Conservation (phyloP, 2,888 invertebrate genomes). For the Hemaris fuciformis region DNA sequence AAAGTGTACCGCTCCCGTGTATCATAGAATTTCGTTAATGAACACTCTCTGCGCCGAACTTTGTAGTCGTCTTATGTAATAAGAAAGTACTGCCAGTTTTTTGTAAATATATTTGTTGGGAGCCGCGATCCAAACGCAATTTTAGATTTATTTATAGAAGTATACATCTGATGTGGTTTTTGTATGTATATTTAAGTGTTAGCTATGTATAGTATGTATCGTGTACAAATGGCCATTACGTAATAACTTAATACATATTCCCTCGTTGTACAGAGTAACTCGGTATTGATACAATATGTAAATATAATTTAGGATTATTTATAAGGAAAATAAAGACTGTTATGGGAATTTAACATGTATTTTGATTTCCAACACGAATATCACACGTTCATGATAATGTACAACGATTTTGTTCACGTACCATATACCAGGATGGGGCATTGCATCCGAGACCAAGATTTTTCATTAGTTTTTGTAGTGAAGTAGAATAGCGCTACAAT, state of each 20-base stretch:
- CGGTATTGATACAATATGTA: constrained; percentile 31
- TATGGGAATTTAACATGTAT: constrained; percentile 55
- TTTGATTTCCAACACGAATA: constrained; percentile 21
- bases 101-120: constrained; percentile 6
- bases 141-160: constrained; percentile 5
- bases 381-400: neutral
- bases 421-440: too few relatives aligned
- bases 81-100: neutral
- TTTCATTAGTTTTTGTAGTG: too few relatives aligned
- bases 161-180: neutral
- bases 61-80: neutral
- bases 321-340: constrained; percentile 76
- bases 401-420: too few relatives aligned
- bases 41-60: neutral
- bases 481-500: too few relatives aligned
- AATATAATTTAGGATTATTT: constrained; percentile 46
- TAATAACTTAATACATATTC: constrained; percentile 25
- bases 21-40: neutral
- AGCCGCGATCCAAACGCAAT: neutral
- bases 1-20: neutral
- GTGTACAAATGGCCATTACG: constrained; percentile 21
- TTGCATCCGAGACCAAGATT: too few relatives aligned
- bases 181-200: neutral
- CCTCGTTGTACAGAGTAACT: constrained; percentile 29
- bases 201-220: neutral